Base-by-base conservation (phyloP, 2,113 vertebrate species). In the Hyla sarda region DNA sequence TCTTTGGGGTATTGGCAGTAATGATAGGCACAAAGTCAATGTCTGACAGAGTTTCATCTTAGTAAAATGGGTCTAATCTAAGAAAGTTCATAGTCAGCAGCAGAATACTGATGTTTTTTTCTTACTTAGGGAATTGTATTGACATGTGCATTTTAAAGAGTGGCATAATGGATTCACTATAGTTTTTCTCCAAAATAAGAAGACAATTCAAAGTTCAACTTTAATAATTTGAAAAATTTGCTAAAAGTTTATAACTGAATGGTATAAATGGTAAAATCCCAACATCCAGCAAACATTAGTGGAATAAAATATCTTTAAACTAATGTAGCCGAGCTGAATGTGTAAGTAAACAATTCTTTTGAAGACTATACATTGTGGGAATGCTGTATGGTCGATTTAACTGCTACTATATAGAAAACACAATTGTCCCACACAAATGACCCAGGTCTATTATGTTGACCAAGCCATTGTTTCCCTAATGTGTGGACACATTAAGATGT, bases 11-110 rank as follows among this genome's bases (percentile, higher is more conserved):
- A 86, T 86, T 80, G 62, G 48, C 50, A 71, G 58, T 69, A 48
- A 58, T 80, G 34, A 86, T 79, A 60, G 75, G 21, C 76, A 71
- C 48, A 86, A 78, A 80, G 60, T 58, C 65, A 71, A 81, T 80
- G 50, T 58, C 37, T 72, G 37, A 60, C 30, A 10, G 50, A 73
- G 76, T 62, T 47, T 81, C 60, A 86, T 72, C 50, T 56, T 50
- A 79, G 76, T 54, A 32, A 86, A 86, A 45, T 56, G 41, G 50
- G 34, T 80, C 71, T 86, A 6, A 71, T 86, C 72, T 86, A 86
- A 45, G 34, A 81, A 85, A 73, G 75, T 81, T 80, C 65, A 72
- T 58, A 58, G 76, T 86, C 76, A 86, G 76, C 76, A 86, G 23
- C n/a, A 84, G 34, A 73, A 37, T 37, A 16, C 9, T 72, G 73